Evolutionary conservation across 2,888 invertebrate genomes (phyloP).

Genomic region (Eupeodes luniger): DNA sequence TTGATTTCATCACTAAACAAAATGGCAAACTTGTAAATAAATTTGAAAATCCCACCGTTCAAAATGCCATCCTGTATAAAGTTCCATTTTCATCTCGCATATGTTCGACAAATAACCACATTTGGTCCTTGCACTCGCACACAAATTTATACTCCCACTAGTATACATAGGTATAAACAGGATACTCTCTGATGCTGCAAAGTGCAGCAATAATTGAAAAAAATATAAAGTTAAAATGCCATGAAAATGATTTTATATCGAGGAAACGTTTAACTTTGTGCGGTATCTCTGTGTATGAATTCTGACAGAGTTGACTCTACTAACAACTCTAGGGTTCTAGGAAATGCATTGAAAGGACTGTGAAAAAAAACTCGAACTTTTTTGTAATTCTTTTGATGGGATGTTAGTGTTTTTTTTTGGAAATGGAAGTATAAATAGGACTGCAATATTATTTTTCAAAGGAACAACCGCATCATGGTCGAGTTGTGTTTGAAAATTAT

Average conservation of each 20-base stretch:
- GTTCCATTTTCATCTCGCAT: background rate
- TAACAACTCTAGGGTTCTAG: no score
- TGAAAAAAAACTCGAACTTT: background rate
- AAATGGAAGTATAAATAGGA: no score
- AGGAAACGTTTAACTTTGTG: background rate
- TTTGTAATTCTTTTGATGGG: background rate
- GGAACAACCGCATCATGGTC: no score
- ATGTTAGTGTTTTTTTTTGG: no score
- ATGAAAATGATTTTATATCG: conserved; percentile 27
- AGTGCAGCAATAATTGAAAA: conserved; percentile 26
- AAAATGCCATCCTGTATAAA: background rate
- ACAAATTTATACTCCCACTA: background rate
- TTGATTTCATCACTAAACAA: background rate
- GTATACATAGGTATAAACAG: background rate
- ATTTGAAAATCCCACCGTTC: background rate
- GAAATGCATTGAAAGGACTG: no score
- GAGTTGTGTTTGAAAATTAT: no score
- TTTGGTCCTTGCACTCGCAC: background rate
- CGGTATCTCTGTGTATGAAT: background rate
- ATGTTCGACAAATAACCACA: background rate
- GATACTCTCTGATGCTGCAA: background rate
- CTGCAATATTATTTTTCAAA: no score
- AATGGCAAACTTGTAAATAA: background rate
- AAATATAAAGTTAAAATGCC: conserved; percentile 22
- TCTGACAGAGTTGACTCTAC: background rate